Conservation (phyloP, 2,113 vertebrate genomes). For the Poeciliopsis turrubarensis region DNA sequence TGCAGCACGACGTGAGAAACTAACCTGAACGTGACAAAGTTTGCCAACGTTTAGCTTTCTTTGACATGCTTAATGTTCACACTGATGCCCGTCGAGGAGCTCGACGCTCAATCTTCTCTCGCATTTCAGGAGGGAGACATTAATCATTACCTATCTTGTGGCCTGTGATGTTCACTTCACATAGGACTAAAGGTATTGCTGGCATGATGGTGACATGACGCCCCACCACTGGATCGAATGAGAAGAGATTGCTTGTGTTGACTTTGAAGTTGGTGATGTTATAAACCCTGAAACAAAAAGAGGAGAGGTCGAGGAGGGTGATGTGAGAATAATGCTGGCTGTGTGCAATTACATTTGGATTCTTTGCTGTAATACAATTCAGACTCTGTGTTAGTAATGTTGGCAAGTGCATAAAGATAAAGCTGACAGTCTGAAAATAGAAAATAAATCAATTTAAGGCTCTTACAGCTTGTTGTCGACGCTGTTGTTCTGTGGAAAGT, state of each 20-base stretch:
- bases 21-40: no score
- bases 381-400: no score
- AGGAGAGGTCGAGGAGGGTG: no score
- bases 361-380: no score
- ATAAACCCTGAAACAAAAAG: background rate
- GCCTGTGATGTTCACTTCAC: background rate
- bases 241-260: background rate
- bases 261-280: rapidly evolving
- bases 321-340: no score
- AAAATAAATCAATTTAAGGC: background rate
- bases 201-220: background rate
- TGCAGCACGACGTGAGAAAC: no score
- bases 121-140: background rate
- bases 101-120: no score
- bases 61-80: no score
- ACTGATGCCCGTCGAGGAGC: no score
- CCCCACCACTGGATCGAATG: background rate
- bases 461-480: background rate
- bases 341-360: no score
- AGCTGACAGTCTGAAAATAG: background rate
- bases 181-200: background rate
- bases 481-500: background rate
- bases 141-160: background rate
- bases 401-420: no score
- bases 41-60: no score